phyloP scores from a whole-genome alignment of 1,140 invertebrate species.

The Brachionus rubens region DNA sequence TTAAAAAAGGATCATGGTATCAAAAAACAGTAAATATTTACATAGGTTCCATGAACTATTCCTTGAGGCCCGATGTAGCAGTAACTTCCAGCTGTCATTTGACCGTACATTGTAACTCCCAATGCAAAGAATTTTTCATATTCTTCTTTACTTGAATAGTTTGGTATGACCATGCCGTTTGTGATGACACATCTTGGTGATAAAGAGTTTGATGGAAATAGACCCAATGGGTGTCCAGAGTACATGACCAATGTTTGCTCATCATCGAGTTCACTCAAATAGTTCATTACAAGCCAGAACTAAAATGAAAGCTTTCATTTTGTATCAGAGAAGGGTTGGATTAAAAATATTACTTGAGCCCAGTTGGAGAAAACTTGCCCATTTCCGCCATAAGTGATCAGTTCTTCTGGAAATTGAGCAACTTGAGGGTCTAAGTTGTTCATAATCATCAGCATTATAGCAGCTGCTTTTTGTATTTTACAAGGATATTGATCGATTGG shows the following conservation, averaged over 20 bases:
- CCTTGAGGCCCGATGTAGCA: slow-evolving; percentile 73
- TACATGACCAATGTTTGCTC: slow-evolving; percentile 68
- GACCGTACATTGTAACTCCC: slow-evolving; percentile 67
- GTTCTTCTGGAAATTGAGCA: slow-evolving; percentile 65
- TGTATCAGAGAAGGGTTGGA: not conserved
- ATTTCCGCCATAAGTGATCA: slow-evolving; percentile 70
- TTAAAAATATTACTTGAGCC: slow-evolving; percentile 63
- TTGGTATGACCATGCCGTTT: slow-evolving; percentile 71
- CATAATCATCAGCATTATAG: slow-evolving; percentile 70
- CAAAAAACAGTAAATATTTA: slow-evolving; percentile 53
- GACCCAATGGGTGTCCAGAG: slow-evolving; percentile 69
- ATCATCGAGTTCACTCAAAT: slow-evolving; percentile 65
- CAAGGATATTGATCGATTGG: slow-evolving; percentile 65
- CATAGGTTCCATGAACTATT: slow-evolving; percentile 71
- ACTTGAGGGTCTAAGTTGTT: slow-evolving; percentile 68
- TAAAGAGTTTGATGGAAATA: slow-evolving; percentile 64
- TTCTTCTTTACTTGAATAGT: slow-evolving; percentile 65
- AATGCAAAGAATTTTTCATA: slow-evolving; percentile 67
- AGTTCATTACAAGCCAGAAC: slow-evolving; percentile 68
- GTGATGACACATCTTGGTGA: slow-evolving; percentile 69
- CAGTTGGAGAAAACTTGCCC: slow-evolving; percentile 72
- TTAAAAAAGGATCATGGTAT: not conserved
- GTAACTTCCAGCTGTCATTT: slow-evolving; percentile 68
- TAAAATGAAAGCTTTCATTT: slow-evolving; percentile 52
- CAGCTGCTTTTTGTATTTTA: slow-evolving; percentile 62